These are phyloP conservation scores for Lampropteryx suffumata DNA, from an alignment of 2,888 invertebrate species.

Conservation along the genomic window DNA sequence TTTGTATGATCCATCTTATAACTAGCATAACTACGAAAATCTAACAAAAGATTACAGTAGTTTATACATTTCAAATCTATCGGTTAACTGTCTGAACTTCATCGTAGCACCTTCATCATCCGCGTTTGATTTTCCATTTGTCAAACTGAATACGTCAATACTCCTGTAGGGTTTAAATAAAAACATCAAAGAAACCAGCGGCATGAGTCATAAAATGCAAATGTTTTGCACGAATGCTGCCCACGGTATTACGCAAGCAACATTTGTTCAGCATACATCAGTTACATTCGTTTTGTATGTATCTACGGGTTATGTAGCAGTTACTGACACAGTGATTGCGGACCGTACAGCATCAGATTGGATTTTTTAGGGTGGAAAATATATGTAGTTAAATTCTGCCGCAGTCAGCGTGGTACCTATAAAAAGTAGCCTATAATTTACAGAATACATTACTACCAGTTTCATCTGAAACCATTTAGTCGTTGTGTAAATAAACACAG, in stretches of 20 bases:
- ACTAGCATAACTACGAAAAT: too few relatives aligned
- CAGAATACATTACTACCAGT: too few relatives aligned
- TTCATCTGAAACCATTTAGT: too few relatives aligned
- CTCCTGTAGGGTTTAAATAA: slow-evolving; percentile 19
- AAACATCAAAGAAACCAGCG: slow-evolving; percentile 27
- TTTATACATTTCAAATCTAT: too few relatives aligned
- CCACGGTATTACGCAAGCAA: slow-evolving; percentile 22
- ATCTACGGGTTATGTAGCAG: slow-evolving; percentile 1
- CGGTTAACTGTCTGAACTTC: too few relatives aligned
- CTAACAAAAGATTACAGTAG: too few relatives aligned
- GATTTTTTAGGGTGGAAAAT: not conserved
- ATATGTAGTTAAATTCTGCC: too few relatives aligned
- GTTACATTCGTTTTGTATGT: slow-evolving; percentile 5
- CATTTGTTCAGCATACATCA: slow-evolving; percentile 13
- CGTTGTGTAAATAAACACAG: too few relatives aligned
- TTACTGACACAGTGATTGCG: not conserved
- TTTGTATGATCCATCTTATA: too few relatives aligned
- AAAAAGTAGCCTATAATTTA: too few relatives aligned
- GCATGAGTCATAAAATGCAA: slow-evolving; percentile 33
- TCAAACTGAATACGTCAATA: slow-evolving; percentile 16
- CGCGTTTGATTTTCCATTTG: not conserved
- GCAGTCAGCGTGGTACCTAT: too few relatives aligned
- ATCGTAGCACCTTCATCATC: not conserved
- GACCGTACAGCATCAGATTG: not conserved
- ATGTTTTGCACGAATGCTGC: slow-evolving; percentile 34